Evolutionary conservation across 2,797 vertebrate species (phyloP), one percentile per base, ranked within the genome.

Genomic region (Argentina silus): DNA sequence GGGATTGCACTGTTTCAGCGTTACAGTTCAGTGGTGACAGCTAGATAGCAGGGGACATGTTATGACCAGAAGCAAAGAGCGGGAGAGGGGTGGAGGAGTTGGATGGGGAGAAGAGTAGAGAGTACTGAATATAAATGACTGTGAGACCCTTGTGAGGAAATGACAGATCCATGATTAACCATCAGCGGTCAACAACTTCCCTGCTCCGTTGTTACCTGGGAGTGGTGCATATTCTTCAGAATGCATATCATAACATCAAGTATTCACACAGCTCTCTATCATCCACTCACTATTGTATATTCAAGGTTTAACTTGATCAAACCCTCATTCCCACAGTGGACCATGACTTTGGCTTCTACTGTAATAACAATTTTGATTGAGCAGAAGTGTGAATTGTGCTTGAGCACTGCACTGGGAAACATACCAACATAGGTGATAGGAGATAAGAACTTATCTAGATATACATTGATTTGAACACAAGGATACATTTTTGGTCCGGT

Each of bases 91-190:
- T n/a, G 36, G 43, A 3, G 42, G 23, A 9, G 27, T 36, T 36
- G 27, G 4, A 36, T 9, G 44, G 15, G n/a, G 36, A n/a, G 43
- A 9, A 17, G 56, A 62, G 36, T 2, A 43, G 21, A 17, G 42
- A 68, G 56, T 75, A 71, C 44, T 67, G 42, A 50, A 51, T 70
- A 47, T 42, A 53, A 71, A 71, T 48, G 10, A 61, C 55, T 60
- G 14, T 65, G 67, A 61, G 23, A 14, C 45, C 45, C 64, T 64
- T 55, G 50, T 27, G n/a, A n/a, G n/a, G n/a, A n/a, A 55, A 74
- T 72, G 6, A 55, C 47, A 61, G 14, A 36, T 17, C n/a, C 23
- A 59, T 45, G 17, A 19, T 65, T 23, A 27, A 1, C 56, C 6
- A 21, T 36, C 66, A 15, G 1, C 44, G 42, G 36, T 56, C 12